Conservation (phyloP, 1,140 invertebrate species). For the Caenorhabditis brenneri region DNA sequence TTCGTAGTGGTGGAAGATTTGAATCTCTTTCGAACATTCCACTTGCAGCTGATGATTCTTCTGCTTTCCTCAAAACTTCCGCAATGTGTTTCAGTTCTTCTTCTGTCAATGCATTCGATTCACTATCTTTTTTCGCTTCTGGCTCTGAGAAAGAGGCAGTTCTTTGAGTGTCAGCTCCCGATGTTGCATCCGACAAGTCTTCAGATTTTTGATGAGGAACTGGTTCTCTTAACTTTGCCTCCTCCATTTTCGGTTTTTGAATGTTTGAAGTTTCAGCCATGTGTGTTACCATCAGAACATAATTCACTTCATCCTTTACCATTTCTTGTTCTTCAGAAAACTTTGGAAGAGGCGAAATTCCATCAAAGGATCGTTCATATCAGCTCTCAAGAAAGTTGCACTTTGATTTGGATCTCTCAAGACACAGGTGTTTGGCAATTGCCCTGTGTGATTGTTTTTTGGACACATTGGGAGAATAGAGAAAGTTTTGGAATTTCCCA, state of each 20-base stretch:
- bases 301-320: not conserved
- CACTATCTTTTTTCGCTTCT: not conserved
- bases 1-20: constrained; percentile 1
- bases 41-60: constrained; percentile 16
- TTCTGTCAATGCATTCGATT: constrained; percentile 21
- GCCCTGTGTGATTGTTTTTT: too few relatives aligned
- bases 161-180: not conserved
- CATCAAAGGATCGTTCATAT: constrained; percentile 35
- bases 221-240: not conserved
- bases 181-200: not conserved
- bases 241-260: not conserved
- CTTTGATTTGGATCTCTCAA: too few relatives aligned
- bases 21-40: constrained; percentile 26
- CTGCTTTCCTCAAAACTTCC: constrained; percentile 8
- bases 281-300: not conserved
- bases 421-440: too few relatives aligned
- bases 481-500: too few relatives aligned
- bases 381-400: too few relatives aligned
- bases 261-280: not conserved
- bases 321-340: constrained; percentile 34
- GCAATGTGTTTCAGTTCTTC: constrained; percentile 48
- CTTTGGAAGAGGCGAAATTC: not conserved
- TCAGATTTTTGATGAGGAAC: not conserved
- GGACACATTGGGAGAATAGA: too few relatives aligned
- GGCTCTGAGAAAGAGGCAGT: not conserved